phyloP scores from a whole-genome alignment of 2,888 invertebrate species.

The Morpho helenor region DNA sequence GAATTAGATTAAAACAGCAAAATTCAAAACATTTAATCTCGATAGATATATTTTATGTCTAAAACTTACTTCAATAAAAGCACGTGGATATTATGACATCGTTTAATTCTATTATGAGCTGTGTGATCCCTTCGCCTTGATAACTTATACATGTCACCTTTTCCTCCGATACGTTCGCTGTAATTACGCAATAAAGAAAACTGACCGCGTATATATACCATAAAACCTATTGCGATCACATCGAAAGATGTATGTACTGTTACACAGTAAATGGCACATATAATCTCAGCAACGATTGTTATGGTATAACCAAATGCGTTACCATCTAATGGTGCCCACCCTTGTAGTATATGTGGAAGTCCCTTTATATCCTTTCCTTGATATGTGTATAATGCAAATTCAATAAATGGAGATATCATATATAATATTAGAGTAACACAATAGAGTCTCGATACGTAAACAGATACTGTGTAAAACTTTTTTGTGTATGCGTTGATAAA shows the following conservation, averaged over 20 bases:
- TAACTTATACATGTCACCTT: constrained; percentile 33
- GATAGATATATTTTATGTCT: too few species aligned
- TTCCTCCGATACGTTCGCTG: constrained; percentile 48
- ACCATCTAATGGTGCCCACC: constrained; percentile 48
- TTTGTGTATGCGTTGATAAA: constrained; percentile 40
- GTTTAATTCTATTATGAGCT: constrained; percentile 48
- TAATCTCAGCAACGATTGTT: constrained; percentile 40
- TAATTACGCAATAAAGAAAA: constrained; percentile 43
- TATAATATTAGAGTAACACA: constrained; percentile 43
- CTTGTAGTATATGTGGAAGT: constrained; percentile 54
- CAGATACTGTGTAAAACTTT: constrained; percentile 37
- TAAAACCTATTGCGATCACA: constrained; percentile 46
- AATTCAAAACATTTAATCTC: too few species aligned
- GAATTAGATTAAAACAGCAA: too few species aligned
- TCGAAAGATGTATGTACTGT: constrained; percentile 53
- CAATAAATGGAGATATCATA: constrained; percentile 51
- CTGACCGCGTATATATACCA: constrained; percentile 60
- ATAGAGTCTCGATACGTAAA: constrained; percentile 44
- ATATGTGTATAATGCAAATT: constrained; percentile 35
- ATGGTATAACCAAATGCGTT: constrained; percentile 39
- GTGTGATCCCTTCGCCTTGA: constrained; percentile 40
- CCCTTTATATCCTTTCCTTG: constrained; percentile 25
- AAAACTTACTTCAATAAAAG: constrained; percentile 44
- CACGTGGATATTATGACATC: constrained; percentile 45
- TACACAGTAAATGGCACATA: constrained; percentile 50